phyloP scores from a whole-genome alignment of 2,113 vertebrate genomes.

The Phodopus roborovskii region DNA sequence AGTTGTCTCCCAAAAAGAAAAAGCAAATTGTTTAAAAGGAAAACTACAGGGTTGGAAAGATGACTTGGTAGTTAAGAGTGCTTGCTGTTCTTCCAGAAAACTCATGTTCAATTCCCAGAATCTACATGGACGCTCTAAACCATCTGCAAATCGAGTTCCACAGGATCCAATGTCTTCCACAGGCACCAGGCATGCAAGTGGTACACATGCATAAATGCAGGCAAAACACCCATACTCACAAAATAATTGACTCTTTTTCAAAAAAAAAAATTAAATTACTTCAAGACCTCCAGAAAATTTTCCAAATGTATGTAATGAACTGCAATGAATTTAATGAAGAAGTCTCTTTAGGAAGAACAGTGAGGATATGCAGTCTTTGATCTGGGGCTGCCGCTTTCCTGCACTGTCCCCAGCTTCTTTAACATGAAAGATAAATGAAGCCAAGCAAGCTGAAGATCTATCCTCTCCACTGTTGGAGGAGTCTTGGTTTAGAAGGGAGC shows the following conservation, averaged over 20 bases:
- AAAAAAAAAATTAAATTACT: not conserved
- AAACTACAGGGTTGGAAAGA: not conserved
- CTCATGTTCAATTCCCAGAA: not conserved
- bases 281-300: not conserved
- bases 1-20: not conserved
- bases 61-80: not conserved
- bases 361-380: not conserved
- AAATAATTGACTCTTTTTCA: not conserved
- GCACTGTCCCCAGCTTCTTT: not conserved
- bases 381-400: not conserved
- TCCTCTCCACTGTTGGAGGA: not conserved
- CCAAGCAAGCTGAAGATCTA: not conserved
- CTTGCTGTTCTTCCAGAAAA: not conserved
- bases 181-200: not conserved
- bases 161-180: not conserved
- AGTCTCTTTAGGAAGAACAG: not conserved
- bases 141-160: not conserved
- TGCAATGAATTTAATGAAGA: not conserved
- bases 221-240: not conserved
- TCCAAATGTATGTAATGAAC: constrained; percentile 1
- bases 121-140: not conserved
- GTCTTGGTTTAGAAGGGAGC: not conserved
- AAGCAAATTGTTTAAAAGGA: not conserved
- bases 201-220: not conserved
- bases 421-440: not conserved